These are phyloP conservation scores for Globodera ellingtonae DNA, from an alignment of 1,140 invertebrate species.

Conservation along the genomic window DNA sequence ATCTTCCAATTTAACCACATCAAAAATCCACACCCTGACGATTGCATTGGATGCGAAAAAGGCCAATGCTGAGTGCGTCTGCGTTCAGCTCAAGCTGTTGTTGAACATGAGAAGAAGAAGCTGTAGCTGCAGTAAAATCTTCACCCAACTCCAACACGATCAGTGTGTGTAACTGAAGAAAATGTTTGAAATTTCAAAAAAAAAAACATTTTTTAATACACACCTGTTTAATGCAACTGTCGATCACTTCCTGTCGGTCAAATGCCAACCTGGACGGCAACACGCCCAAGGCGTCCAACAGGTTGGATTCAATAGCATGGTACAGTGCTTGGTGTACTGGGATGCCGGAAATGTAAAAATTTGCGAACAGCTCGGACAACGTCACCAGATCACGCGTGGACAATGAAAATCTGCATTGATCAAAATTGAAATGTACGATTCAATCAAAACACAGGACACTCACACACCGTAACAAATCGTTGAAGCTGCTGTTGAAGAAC, in stretches of 20 bases:
- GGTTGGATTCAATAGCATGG: slow-evolving; percentile 85
- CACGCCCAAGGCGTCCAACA: slow-evolving; percentile 83
- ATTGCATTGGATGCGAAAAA: slow-evolving; percentile 17
- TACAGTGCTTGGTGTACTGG: slow-evolving; percentile 70
- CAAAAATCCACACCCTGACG: neutral
- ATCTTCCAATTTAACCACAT: too few relatives aligned
- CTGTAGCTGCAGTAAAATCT: neutral
- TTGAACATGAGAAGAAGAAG: neutral
- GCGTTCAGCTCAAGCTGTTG: neutral
- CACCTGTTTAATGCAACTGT: slow-evolving; percentile 28
- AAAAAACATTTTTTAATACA: neutral
- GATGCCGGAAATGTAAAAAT: slow-evolving; percentile 15
- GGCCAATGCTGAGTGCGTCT: slow-evolving; percentile 21
- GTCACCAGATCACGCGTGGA: slow-evolving; percentile 89
- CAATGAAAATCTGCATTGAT: slow-evolving; percentile 67
- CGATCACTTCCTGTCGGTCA: slow-evolving; percentile 20
- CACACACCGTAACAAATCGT: slow-evolving; percentile 29
- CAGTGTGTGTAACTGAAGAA: slow-evolving; percentile 20
- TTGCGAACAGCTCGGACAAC: slow-evolving; percentile 88
- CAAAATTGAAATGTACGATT: too few relatives aligned
- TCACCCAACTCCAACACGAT: neutral
- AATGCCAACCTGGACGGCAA: slow-evolving; percentile 43
- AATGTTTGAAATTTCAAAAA: neutral
- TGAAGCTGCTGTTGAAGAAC: slow-evolving; percentile 28
- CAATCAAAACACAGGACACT: neutral